Evolutionary conservation across 2,113 vertebrate species (phyloP).

Genomic region (Syrmaticus mikado): DNA sequence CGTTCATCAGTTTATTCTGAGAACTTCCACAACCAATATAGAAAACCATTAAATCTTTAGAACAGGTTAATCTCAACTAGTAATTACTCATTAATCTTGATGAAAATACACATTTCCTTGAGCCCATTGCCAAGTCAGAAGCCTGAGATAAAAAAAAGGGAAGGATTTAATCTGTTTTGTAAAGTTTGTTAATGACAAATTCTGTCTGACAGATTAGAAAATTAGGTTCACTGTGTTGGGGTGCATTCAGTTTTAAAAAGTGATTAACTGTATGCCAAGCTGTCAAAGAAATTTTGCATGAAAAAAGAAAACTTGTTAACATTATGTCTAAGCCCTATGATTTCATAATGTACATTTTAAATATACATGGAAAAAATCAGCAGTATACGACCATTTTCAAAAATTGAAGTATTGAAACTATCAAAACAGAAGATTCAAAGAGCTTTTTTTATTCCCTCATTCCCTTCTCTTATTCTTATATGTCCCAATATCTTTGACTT

Average conservation of each 20-base stretch:
- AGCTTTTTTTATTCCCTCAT: not conserved
- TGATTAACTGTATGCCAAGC: slow-evolving; percentile 44
- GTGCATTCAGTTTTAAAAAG: slow-evolving; percentile 35
- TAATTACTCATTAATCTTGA: slow-evolving; percentile 43
- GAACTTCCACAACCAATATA: not conserved
- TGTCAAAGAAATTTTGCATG: slow-evolving; percentile 53
- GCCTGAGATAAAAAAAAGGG: not conserved
- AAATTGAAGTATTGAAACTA: not conserved
- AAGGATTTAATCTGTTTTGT: slow-evolving; percentile 35
- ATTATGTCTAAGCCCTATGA: not conserved
- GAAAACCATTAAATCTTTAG: slow-evolving; percentile 29
- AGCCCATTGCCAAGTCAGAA: not conserved
- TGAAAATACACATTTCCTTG: slow-evolving; percentile 43
- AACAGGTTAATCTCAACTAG: slow-evolving; percentile 38
- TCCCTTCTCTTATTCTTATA: fast-evolving
- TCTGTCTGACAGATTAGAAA: slow-evolving; percentile 43
- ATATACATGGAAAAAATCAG: not conserved
- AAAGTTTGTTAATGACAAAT: slow-evolving; percentile 47
- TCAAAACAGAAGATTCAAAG: not conserved
- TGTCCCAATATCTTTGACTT: not conserved
- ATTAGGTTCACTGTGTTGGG: not conserved
- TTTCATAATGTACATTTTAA: slow-evolving; percentile 21
- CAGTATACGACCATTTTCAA: not conserved
- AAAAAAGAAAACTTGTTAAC: slow-evolving; percentile 40
- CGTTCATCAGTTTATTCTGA: slow-evolving; percentile 3